Percentiles rank a stretch among this genome's conserved stretches.
These are phyloP conservation scores for Drosophila antonietae DNA, from an alignment of 2,888 invertebrate genomes.

Conservation along the genomic window DNA sequence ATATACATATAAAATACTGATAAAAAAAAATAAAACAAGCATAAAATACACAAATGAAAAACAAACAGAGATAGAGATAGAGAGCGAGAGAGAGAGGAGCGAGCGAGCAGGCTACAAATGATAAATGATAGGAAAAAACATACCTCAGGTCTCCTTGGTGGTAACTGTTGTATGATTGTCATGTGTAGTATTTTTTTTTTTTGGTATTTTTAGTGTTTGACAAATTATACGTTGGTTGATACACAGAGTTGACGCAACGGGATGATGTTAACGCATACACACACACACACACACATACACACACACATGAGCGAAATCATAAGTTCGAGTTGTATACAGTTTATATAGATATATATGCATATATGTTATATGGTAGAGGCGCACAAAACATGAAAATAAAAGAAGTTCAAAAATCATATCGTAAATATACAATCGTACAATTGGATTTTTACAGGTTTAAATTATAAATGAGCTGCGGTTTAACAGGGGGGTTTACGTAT, in stretches of 20 bases:
- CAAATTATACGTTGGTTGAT: conserved; percentile 65
- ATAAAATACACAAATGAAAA: conserved; percentile 54
- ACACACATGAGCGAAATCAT: conserved; percentile 61
- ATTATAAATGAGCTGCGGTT: conserved; percentile 36
- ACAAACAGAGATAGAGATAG: conserved; percentile 16
- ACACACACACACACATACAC: conserved; percentile 33
- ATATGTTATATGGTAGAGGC: conserved; percentile 62
- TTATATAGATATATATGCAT: conserved; percentile 31
- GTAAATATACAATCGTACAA: conserved; percentile 47
- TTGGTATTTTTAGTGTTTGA: conserved; percentile 30
- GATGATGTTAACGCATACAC: conserved; percentile 48
- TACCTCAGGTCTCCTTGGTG: conserved; percentile 96
- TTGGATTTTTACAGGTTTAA: conserved; percentile 35
- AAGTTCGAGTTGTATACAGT: conserved; percentile 50
- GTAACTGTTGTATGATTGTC: conserved; percentile 87
- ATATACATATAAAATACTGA: conserved; percentile 46
- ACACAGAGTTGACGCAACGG: conserved; percentile 57
- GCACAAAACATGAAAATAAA: conserved; percentile 74
- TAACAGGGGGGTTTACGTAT: conserved; percentile 17
- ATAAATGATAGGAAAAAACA: conserved; percentile 84
- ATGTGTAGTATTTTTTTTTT: conserved; percentile 30
- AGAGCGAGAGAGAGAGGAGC: conserved; percentile 31
- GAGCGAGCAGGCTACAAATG: conserved; percentile 69
- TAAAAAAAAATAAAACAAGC: conserved; percentile 43
- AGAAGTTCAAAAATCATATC: conserved; percentile 57